These are phyloP conservation scores for Mesorhabditis sp. DNA, from an alignment of 2,888 invertebrate genomes.

Conservation along the genomic window DNA sequence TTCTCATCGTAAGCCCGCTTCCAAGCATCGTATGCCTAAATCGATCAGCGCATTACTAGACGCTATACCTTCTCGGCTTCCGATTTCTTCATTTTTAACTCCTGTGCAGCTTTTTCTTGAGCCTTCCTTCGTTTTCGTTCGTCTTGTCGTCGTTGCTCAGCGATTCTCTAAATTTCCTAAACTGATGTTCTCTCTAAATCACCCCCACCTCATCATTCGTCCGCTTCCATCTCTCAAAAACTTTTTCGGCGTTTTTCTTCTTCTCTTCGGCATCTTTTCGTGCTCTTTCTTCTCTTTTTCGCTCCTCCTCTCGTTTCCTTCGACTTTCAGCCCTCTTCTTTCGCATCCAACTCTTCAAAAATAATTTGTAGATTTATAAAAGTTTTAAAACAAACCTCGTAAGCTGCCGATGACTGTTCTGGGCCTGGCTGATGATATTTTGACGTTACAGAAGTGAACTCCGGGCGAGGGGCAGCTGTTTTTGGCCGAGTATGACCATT, in stretches of 20 bases:
- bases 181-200: background rate
- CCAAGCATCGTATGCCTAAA: slow-evolving; percentile 2
- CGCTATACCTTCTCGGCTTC: background rate
- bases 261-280: background rate
- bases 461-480: too few species aligned
- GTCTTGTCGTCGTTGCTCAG: background rate
- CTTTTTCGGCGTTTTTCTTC: background rate
- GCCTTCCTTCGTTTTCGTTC: background rate
- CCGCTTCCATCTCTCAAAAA: background rate
- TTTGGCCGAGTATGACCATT: too few species aligned
- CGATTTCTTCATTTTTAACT: background rate
- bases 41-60: background rate
- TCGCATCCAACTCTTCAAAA: background rate
- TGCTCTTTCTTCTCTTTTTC: background rate
- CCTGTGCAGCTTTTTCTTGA: background rate
- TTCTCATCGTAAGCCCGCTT: background rate
- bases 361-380: background rate
- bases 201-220: background rate
- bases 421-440: too few species aligned
- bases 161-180: background rate
- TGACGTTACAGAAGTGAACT: too few species aligned
- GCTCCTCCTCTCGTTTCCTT: background rate
- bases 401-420: background rate
- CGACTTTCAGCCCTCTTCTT: background rate
- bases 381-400: background rate